Evolutionary conservation across 2,113 vertebrate genomes (phyloP), one percentile per base, ranked within the genome.

Genomic region (Hippoglossus stenolepis): DNA sequence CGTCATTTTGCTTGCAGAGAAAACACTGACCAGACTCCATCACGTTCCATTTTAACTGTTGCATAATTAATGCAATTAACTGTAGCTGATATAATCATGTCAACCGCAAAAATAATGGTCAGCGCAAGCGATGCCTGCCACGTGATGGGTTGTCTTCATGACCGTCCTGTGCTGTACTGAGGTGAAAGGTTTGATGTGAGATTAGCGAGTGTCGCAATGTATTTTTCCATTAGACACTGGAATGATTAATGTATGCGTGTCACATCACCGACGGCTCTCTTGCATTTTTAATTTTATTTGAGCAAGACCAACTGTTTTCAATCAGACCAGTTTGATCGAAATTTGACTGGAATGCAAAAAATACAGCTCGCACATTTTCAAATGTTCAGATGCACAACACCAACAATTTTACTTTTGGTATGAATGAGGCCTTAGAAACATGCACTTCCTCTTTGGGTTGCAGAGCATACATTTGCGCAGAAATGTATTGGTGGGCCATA

Each of bases 41-140:
- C 38, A 26, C 18, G n/a, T 14, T 26, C 24, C 35, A 24, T 26
- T 43, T 69, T 24, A 63, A 20, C 35, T 9, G 11, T 45, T 64
- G 62, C 40, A 65, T 65, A 49, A 49, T 47, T 49, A 65, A 49
- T 49, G 40, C 40, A 47, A 65, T 65, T 49, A 26, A 14, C 23
- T 20, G 21, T 8, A 26, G 43, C 43, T 47, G 40, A 65, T 49
- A 26, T 26, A 24, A 26, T 65, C 43, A 47, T 49, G 43, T 65
- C 63, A 38, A 65, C 43, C 43, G 23, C 23, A 65, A 65, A 24
- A 15, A 9, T 15, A 49, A 26, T 18, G 9, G 63, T 65, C 63
- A 24, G 21, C 21, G 0, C 17, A 0, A 10, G 20, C 20, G 18
- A n/a, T 15, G 18, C 21, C 21, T n/a, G 54, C 15, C 40, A 26